Evolutionary conservation across 2,888 invertebrate genomes (phyloP), one percentile per base, ranked within the genome.

Genomic region (Melinaea marsaeus): DNA sequence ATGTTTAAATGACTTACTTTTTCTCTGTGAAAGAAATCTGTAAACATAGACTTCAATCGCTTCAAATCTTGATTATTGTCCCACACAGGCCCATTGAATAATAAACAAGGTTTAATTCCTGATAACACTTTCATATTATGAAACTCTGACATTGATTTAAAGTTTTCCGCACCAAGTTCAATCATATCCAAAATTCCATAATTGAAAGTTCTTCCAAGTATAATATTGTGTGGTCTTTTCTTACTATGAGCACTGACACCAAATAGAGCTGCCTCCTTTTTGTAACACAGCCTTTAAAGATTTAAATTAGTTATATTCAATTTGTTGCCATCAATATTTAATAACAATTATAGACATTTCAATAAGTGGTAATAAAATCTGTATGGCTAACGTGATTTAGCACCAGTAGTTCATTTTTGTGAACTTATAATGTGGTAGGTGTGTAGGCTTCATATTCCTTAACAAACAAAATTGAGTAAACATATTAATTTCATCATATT

Each of bases 1-100:
- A 46, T 46, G n/a, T 4, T n/a, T 42, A 32, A 60, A 3, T 33
- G 46, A 58, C 65, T 64, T 73, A 91, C 92, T 75, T 92, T 92
- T 79, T 97, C 96, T 70, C 97, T 95, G 69, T 97, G 94, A 84
- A 99, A 99, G 86, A 98, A 96, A 85, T 99, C 99, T 72, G 95
- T 93, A 62, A 99, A 93, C 46, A 99, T 84, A 78, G 96, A 98
- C 79, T 97, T 97, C 32, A 99, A 88, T 70, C 98, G 93, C 72
- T 94, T 94, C 70, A 96, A 92, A 67, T 97, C 97, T 67, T 95
- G 91, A 74, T 94, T 93, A 69, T 95, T 93, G 33, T 97, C 96
- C 94, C 99, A 99, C 2, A 94, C 92, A 57, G 98, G 95, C 0
- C 99, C 99, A 81, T 96, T 95, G 78, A 99, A 98, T 32, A 98